Conservation (phyloP, 2,113 vertebrate species). For the Ibidorhyncha struthersii region DNA sequence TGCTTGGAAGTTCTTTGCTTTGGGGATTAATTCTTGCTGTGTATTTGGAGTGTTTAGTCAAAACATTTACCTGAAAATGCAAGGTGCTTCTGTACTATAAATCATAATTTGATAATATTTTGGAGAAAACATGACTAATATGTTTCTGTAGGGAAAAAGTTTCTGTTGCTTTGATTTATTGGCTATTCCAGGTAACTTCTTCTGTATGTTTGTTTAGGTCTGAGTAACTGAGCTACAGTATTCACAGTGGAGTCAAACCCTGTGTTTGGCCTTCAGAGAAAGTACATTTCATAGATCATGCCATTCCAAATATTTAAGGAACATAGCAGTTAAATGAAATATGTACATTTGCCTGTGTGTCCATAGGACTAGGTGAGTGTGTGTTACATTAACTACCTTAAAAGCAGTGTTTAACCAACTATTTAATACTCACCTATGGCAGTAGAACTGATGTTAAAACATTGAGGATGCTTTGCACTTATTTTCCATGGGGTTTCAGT, state of each 20-base stretch:
- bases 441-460: background rate
- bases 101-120: background rate
- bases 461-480: rapidly evolving
- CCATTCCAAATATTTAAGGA: background rate
- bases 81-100: background rate
- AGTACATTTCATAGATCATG: background rate
- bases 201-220: background rate
- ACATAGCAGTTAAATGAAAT: background rate
- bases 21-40: background rate
- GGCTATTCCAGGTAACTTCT: background rate
- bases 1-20: background rate
- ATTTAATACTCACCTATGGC: background rate
- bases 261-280: background rate
- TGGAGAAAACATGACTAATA: background rate
- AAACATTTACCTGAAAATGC: background rate
- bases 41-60: background rate
- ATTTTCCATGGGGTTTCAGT: background rate
- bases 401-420: background rate
- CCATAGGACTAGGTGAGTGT: background rate
- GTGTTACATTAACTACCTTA: background rate
- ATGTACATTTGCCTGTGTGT: background rate
- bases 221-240: background rate
- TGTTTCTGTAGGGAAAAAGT: background rate
- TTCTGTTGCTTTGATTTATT: background rate
- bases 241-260: background rate